These are phyloP conservation scores for Myotis daubentonii DNA, from an alignment of 2,797 vertebrate species.

Conservation along the genomic window DNA sequence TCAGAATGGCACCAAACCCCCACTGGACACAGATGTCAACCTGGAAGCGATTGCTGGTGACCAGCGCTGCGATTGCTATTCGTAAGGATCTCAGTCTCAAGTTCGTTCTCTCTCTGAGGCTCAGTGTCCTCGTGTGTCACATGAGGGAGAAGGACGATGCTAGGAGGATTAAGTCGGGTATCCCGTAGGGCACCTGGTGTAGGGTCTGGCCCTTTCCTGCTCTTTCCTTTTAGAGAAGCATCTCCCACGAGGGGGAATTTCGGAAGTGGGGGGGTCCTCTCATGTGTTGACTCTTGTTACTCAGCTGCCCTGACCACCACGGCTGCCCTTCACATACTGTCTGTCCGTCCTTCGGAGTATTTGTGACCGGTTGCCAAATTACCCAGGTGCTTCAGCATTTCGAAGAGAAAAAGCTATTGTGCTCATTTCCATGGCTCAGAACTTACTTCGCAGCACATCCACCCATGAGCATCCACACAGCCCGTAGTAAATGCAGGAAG, in stretches of 20 bases:
- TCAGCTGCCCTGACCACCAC: background rate
- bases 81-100: constrained; percentile 87
- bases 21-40: constrained; percentile 89
- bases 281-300: background rate
- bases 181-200: accelerated
- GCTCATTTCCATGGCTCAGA: background rate
- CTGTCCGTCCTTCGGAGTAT: background rate
- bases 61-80: constrained; percentile 90
- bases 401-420: background rate
- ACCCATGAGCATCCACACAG: background rate
- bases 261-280: background rate
- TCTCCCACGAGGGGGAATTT: background rate
- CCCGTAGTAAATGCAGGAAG: background rate
- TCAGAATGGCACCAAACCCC: constrained; percentile 91
- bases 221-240: background rate
- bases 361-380: background rate
- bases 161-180: background rate
- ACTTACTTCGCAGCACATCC: background rate
- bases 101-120: background rate
- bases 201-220: background rate
- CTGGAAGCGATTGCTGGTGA: constrained; percentile 91
- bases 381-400: background rate
- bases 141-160: background rate
- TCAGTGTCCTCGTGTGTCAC: background rate
- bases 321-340: background rate